phyloP scores from a whole-genome alignment of 2,888 invertebrate species.

The Agrochola circellaris region DNA sequence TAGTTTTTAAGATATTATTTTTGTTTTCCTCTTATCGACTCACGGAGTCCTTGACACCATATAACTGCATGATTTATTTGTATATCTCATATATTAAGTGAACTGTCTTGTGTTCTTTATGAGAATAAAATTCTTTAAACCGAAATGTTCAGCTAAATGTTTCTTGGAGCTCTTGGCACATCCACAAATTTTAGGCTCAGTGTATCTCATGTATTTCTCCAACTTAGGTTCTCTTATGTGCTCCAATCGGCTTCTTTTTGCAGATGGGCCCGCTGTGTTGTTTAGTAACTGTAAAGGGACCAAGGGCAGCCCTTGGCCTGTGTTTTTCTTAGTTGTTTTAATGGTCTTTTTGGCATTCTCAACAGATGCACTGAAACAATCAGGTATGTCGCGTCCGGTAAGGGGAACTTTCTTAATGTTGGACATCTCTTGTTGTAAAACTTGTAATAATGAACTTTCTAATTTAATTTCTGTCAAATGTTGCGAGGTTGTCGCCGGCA shows the following conservation, averaged over 20 bases:
- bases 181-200: conserved; percentile 75
- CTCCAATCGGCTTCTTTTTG: conserved; percentile 46
- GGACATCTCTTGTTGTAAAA: conserved; percentile 79
- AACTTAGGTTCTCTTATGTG: conserved; percentile 83
- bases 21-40: no score
- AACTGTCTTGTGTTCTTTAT: no score
- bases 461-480: conserved; percentile 77
- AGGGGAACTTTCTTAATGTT: conserved; percentile 72
- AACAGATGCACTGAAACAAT: conserved; percentile 77
- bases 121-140: no score
- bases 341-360: conserved; percentile 12
- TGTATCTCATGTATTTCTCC: conserved; percentile 79
- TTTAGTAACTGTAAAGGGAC: conserved; percentile 13
- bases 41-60: no score
- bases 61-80: no score
- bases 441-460: conserved; percentile 83
- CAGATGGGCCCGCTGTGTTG: conserved; percentile 2
- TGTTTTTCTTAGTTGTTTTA: background rate
- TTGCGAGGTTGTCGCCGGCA: conserved; percentile 75
- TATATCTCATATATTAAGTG: no score
- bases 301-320: no score
- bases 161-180: conserved; percentile 81
- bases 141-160: conserved; percentile 79
- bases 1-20: no score
- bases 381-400: conserved; percentile 73